Base-by-base conservation (phyloP, 2,113 vertebrate genomes). In the Silurus glanis region DNA sequence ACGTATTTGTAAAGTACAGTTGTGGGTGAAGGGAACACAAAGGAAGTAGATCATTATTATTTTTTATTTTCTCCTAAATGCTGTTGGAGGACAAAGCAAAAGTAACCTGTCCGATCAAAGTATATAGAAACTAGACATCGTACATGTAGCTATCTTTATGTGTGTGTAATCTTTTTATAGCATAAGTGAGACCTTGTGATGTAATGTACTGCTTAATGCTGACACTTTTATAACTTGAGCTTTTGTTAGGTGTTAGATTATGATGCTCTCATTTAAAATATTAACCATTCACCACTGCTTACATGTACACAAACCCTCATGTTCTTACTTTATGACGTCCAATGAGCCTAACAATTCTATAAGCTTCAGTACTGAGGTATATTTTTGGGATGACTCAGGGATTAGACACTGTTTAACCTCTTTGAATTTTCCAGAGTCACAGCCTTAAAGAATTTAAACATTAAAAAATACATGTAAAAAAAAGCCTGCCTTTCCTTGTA, bases 361-460 rank as follows among this genome's bases (percentile, higher is more conserved):
- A 83, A 89, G 66, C 87, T 90, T 74, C 6, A 78, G 90, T 80
- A 82, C 88, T 76, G 83, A 58, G 71, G 74, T 71, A 74, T 80
- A 89, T 86, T 83, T 91, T 67, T 89, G 72, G 80, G 86, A 91
- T 85, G 83, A 80, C 84, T 69, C 37, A 56, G 59, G 67, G 83
- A 87, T 83, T 85, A 83, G 28, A 71, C 45, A 58, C 88, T 80
- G 69, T 76, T 82, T 85, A 83, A 85, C 62, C 88, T 87, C 85
- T 85, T 71, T 58, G 66, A 83, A 82, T 37, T 86, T 83, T 75
- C 62, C 28, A 62, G 69, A 72, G n/a, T 71, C 9, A 9, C 56
- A 23, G 28, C 47, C 76, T 80, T 19, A 25, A 78, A 58, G 14
- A 83, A 76, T 53, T 59, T 37, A 86, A 37, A 66, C 19, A 19